Base-by-base conservation (phyloP, 2,113 vertebrate genomes). In the Hyperoodon ampullatus region DNA sequence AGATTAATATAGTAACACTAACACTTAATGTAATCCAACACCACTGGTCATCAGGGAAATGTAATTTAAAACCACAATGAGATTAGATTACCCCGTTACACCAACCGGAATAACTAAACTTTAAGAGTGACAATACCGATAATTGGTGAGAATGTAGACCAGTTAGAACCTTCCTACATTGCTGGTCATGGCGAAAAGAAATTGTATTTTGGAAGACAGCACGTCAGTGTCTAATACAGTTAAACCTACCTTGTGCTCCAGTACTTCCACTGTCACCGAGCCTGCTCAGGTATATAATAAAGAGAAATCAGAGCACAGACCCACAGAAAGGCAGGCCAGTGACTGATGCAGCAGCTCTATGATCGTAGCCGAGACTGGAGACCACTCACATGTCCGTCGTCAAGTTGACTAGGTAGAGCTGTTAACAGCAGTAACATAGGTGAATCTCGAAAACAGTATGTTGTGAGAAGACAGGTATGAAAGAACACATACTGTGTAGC, bases 401-500 rank as follows among this genome's bases (percentile, higher is more conserved):
- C 47, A n/a, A 55, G 53, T 39, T 42, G 21, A 58, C 55, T 21
- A 18, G 15, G 55, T 21, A 21, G 55, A 58, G 55, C 19, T 58
- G 53, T 53, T 18, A 18, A 16, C 53, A 53, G 0, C 53, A 0
- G 53, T 53, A 53, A 16, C 53, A 53, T 18, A 18, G 53, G 53
- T 6, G 53, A 53, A 53, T 16, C 53, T 53, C 53, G 18, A 16
- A 16, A 18, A 53, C 53, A 16, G 53, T 53, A 18, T 16, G 15
- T 53, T 58, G 55, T 58, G 19, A 50, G 58, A 47, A 50, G 58
- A 9, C 13, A 39, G 10, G 7, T 24, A 18, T 21, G 1, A 8
- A 58, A 21, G 55, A 0, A 8, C 8, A 7, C 5, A 8, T 7
- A 33, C 30, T 6, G 33, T 68, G 11, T 2, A 24, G 23, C 21